Conservation (phyloP, 2,113 vertebrate genomes). For the Anguilla rostrata region DNA sequence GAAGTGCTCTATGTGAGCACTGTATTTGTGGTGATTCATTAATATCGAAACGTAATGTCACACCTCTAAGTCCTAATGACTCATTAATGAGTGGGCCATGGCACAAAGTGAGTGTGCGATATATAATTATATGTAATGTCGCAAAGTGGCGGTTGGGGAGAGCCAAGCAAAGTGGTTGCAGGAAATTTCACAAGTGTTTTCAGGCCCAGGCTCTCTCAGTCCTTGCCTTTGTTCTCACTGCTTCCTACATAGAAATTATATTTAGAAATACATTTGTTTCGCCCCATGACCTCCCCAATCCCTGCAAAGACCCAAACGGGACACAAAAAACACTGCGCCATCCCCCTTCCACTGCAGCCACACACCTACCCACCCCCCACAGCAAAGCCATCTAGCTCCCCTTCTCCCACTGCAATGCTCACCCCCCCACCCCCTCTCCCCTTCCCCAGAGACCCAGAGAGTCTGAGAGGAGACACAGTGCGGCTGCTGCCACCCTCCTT, state of each 20-base stretch:
- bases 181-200: background rate
- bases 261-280: no score
- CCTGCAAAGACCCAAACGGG: no score
- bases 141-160: background rate
- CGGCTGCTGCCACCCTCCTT: background rate
- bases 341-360: no score
- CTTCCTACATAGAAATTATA: no score
- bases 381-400: no score
- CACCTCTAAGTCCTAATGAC: background rate
- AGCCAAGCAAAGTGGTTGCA: background rate
- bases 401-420: background rate
- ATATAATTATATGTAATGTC: background rate
- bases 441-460: background rate
- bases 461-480: background rate
- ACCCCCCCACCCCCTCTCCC: no score
- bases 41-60: background rate
- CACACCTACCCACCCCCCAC: no score
- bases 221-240: no score
- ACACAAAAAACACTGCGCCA: no score
- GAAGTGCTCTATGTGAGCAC: background rate
- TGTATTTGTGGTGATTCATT: background rate
- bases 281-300: no score
- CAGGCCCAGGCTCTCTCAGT: background rate
- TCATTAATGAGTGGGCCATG: background rate
- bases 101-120: background rate